These are phyloP conservation scores for Adelognathus sp. DNA, from an alignment of 2,888 invertebrate species.

Conservation along the genomic window DNA sequence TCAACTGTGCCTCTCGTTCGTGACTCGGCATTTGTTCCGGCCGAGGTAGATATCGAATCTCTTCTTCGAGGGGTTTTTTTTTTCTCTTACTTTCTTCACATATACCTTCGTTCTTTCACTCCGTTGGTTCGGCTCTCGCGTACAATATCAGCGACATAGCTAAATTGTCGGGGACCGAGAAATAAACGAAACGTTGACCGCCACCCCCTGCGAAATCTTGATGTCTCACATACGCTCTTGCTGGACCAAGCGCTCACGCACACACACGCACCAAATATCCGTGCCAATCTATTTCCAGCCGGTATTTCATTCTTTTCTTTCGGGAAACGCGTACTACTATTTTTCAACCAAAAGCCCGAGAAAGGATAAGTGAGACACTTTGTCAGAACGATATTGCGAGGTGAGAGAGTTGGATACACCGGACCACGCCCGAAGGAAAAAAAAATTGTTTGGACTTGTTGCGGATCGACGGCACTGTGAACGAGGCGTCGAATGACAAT, in stretches of 20 bases:
- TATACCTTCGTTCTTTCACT: not conserved
- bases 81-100: no score
- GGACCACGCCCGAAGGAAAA: not conserved
- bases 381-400: not conserved
- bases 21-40: conserved; percentile 13
- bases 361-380: conserved; percentile 3
- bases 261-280: not conserved
- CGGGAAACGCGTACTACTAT: not conserved
- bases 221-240: not conserved
- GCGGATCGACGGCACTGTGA: no score
- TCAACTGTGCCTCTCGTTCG: conserved; percentile 7
- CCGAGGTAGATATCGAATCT: not conserved
- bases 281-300: conserved; percentile 3
- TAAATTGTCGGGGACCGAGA: conserved; percentile 4
- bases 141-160: conserved; percentile 13
- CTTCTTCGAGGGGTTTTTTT: not conserved
- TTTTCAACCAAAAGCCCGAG: not conserved
- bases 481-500: no score
- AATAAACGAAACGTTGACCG: conserved; percentile 10
- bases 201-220: no score
- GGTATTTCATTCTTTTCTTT: not conserved
- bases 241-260: not conserved
- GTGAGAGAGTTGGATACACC: not conserved
- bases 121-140: not conserved
- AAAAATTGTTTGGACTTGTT: no score